These are phyloP conservation scores for Cichladusa arquata DNA, from an alignment of 2,113 vertebrate genomes.

Conservation along the genomic window DNA sequence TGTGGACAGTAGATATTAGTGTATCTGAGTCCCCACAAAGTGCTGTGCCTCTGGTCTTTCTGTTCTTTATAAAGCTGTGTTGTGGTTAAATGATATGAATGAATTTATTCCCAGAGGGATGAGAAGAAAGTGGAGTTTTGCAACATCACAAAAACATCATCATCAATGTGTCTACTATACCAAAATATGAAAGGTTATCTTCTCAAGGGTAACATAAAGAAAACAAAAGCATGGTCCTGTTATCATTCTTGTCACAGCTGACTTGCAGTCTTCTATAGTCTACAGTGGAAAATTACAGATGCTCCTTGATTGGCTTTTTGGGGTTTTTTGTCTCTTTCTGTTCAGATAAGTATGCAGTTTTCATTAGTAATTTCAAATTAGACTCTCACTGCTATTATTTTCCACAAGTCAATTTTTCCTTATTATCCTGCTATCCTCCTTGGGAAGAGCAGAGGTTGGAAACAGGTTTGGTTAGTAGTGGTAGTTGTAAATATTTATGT, in stretches of 20 bases:
- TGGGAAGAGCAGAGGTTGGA: background rate
- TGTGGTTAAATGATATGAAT: background rate
- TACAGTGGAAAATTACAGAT: conserved; percentile 46
- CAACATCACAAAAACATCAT: background rate
- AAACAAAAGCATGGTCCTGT: conserved; percentile 34
- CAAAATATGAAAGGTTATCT: conserved; percentile 51
- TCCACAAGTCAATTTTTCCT: background rate
- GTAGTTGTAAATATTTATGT: conserved; percentile 28
- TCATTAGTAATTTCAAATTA: background rate
- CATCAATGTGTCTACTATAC: background rate
- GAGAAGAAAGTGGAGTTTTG: conserved; percentile 32
- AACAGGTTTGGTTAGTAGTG: conserved; percentile 22
- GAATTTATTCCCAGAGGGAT: background rate
- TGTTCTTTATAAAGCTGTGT: background rate
- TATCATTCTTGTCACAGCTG: conserved; percentile 13
- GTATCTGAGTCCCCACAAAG: background rate
- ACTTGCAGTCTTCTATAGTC: background rate
- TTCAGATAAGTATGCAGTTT: background rate
- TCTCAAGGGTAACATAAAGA: conserved; percentile 58
- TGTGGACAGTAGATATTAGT: background rate
- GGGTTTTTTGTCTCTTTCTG: background rate
- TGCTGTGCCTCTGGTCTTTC: background rate
- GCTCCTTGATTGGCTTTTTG: background rate
- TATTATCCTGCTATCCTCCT: background rate
- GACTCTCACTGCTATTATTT: background rate